Evolutionary conservation across 2,113 vertebrate species (phyloP), one percentile per base, ranked within the genome.

Genomic region (Rana temporaria): DNA sequence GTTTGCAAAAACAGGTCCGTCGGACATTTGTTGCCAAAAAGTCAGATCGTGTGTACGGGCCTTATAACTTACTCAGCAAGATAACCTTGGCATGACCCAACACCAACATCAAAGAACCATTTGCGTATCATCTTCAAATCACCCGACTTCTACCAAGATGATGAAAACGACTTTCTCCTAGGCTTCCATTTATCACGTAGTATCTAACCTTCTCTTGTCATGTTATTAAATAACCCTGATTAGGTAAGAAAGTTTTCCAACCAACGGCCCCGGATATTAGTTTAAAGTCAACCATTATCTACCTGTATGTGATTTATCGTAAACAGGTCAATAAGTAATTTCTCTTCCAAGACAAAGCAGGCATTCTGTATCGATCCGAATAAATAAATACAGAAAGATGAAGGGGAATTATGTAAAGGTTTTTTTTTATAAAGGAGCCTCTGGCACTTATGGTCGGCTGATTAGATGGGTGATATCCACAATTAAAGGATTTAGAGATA

Each of bases 261-360:
- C 48, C 15, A 55, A 30, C 38, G 48, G 34, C 15, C 20, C 38
- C 11, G 52, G 22, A 71, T 55, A 71, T 71, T 55, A 24, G 52
- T 24, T 55, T 30, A 71, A 71, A 55, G 42, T 71, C 69, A 71
- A 71, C 48, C 30, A 53, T 55, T 71, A 55, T 71, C 69, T 52
- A 26, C 69, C 22, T 71, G 24, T 55, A 71, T 71, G 24, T 71
- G 20, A 71, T 71, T 71, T 71, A 71, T 71, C 55, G 48, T 12
- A 56, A 9, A 19, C 22, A 71, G 55, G 69, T 71, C 69, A 71
- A 71, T 71, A 71, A 71, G 69, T 71, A 71, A 71, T 71, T 71
- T 71, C 52, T 71, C 48, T 71, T 71, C 69, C 24, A 3, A 71
- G 69, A 71, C 69, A 71, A 71, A 71, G 69, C 69, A 55, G 69